Base-by-base conservation (phyloP, 2,797 vertebrate genomes). In the Schizopygopsis pylzovi region DNA sequence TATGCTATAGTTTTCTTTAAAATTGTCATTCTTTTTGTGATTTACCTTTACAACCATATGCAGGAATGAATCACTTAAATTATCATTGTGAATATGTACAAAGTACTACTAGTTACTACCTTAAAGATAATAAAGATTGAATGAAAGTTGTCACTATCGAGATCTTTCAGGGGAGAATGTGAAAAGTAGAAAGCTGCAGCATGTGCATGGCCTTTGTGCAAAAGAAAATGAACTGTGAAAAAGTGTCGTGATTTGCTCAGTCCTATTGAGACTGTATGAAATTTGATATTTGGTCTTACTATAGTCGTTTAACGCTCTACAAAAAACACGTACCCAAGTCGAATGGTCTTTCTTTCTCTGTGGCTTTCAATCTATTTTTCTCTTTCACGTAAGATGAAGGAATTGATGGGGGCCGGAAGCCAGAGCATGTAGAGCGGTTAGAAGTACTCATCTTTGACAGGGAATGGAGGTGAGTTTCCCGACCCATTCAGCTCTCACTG, bases 351-450 rank as follows among this genome's bases (percentile, higher is more conserved):
- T 78, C 47, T 45, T 25, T 18, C 43, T 72, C 52, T 67, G 47
- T 43, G n/a, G 49, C 70, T 65, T 52, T 78, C 52, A 72, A 61
- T 81, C 59, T 77, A 28, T 76, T 37, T 82, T n/a, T 75, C 28
- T 61, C 70, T 63, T 4, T 87, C 87, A 85, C 41, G 63, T 81
- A 54, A 82, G 81, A 81, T 25, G 39, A 85, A 91, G 88, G 91
- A 89, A 93, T 91, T 92, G 90, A 93, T 91, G 84, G 16, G 78
- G 79, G 76, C 82, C 59, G 85, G 78, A 87, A 84, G 86, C 68
- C 22, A 87, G 86, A 87, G 89, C 87, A 79, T 89, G 61, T 81
- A 79, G 54, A 79, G 87, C 83, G 33, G 85, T 82, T 71, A 78
- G 82, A 79, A 49, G 63, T 43, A 61, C 39, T 71, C 52, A 81